A percentile compares a stretch with the other conserved stretches of the same genome.
These are phyloP conservation scores for Pterostichus madidus DNA, from an alignment of 2,888 invertebrate species.

Conservation along the genomic window DNA sequence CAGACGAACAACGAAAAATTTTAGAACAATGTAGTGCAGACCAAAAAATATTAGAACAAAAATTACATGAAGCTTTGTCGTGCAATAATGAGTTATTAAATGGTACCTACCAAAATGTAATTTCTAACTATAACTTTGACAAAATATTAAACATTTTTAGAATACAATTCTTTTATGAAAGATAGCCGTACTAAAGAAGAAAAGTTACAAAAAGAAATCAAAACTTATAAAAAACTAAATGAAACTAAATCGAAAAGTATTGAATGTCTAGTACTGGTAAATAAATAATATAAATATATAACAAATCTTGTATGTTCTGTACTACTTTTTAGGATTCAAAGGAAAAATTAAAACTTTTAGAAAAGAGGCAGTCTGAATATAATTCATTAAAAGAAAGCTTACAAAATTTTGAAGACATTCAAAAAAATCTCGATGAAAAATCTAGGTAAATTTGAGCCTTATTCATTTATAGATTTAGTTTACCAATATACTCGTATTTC, in stretches of 20 bases:
- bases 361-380: slow-evolving; percentile 43
- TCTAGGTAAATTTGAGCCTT: slow-evolving; percentile 9
- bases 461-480: neutral
- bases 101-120: slow-evolving; percentile 12
- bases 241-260: slow-evolving; percentile 52
- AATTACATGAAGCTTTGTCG: slow-evolving; percentile 27
- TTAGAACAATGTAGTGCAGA: slow-evolving; percentile 20
- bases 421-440: slow-evolving; percentile 61
- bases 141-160: neutral
- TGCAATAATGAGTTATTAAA: slow-evolving; percentile 47
- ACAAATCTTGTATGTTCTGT: neutral
- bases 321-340: slow-evolving; percentile 50
- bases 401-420: slow-evolving; percentile 47
- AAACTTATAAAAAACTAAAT: slow-evolving; percentile 47
- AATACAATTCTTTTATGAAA: slow-evolving; percentile 30
- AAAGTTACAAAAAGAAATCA: slow-evolving; percentile 37
- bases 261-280: slow-evolving; percentile 39
- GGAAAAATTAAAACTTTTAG: slow-evolving; percentile 32
- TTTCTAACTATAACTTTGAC: neutral
- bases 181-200: slow-evolving; percentile 12
- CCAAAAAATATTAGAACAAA: slow-evolving; percentile 28
- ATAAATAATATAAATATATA: neutral
- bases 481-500: slow-evolving; percentile 7
- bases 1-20: slow-evolving; percentile 48
- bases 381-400: slow-evolving; percentile 47